These are phyloP conservation scores for Julus scanicus DNA, from an alignment of 2,888 invertebrate genomes.

Conservation along the genomic window DNA sequence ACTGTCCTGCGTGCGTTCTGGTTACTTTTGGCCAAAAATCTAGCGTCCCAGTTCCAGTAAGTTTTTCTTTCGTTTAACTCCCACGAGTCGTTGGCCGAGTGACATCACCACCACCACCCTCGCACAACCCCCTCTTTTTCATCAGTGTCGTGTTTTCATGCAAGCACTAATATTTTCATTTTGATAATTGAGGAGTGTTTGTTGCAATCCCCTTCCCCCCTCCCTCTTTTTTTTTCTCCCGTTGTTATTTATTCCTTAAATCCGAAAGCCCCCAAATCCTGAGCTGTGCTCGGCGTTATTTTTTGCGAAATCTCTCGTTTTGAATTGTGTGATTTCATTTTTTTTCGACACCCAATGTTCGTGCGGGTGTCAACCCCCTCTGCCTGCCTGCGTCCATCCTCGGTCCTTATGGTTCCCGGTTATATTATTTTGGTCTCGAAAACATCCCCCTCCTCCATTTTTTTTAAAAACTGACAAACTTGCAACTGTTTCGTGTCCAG, in stretches of 20 bases:
- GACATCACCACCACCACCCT: background rate
- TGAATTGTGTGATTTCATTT: background rate
- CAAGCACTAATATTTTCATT: constrained; percentile 9
- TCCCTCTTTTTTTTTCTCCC: background rate
- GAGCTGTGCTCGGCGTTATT: background rate
- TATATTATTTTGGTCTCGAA: no score
- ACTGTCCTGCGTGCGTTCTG: background rate
- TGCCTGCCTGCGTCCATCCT: background rate
- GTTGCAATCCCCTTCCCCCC: background rate
- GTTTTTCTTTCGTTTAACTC: background rate
- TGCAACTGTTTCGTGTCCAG: no score
- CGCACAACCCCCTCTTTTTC: background rate
- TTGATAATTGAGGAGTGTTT: constrained; percentile 19
- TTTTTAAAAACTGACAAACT: no score
- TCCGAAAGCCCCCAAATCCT: background rate
- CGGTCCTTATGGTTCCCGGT: background rate
- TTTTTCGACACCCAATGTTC: background rate
- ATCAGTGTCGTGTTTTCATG: background rate
- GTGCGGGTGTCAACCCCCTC: background rate
- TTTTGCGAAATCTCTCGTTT: background rate
- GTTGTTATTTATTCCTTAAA: constrained; percentile 10
- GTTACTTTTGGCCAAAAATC: background rate
- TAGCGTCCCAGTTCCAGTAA: background rate
- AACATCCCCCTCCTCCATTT: no score
- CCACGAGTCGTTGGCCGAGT: background rate